Conservation (phyloP, 1,140 invertebrate genomes). For the Drosophila ambigua region DNA sequence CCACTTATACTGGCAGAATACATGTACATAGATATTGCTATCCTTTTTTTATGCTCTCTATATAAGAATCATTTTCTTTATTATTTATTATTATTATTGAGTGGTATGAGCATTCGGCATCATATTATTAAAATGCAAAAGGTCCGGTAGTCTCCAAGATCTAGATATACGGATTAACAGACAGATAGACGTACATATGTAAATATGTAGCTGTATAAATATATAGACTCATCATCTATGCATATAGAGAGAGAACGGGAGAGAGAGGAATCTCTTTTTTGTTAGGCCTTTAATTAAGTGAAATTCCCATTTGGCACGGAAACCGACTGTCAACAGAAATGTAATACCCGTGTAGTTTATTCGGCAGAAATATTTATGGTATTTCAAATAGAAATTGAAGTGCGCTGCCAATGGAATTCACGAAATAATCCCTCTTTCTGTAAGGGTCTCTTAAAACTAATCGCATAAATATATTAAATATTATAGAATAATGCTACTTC, state of each 20-base stretch:
- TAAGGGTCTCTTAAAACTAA: neutral
- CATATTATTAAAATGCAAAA: too few species aligned
- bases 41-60: too few species aligned
- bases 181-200: neutral
- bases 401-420: constrained; percentile 25
- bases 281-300: constrained; percentile 36
- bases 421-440: neutral
- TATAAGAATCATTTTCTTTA: too few species aligned
- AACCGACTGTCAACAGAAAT: constrained; percentile 57
- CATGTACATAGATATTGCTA: too few species aligned
- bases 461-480: neutral
- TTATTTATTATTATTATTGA: too few species aligned
- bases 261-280: constrained; percentile 3
- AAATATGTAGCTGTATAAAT: constrained; percentile 5
- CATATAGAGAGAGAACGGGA: neutral
- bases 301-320: constrained; percentile 61
- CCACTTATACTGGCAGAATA: too few species aligned
- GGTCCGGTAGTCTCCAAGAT: too few species aligned
- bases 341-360: constrained; percentile 35
- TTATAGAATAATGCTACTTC: too few species aligned
- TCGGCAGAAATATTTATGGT: constrained; percentile 37
- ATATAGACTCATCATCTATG: neutral
- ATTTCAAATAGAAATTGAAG: constrained; percentile 41
- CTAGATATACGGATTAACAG: too few species aligned
- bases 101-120: too few species aligned